These are phyloP conservation scores for Cossypha heuglini DNA, from an alignment of 2,797 vertebrate species.

Conservation along the genomic window DNA sequence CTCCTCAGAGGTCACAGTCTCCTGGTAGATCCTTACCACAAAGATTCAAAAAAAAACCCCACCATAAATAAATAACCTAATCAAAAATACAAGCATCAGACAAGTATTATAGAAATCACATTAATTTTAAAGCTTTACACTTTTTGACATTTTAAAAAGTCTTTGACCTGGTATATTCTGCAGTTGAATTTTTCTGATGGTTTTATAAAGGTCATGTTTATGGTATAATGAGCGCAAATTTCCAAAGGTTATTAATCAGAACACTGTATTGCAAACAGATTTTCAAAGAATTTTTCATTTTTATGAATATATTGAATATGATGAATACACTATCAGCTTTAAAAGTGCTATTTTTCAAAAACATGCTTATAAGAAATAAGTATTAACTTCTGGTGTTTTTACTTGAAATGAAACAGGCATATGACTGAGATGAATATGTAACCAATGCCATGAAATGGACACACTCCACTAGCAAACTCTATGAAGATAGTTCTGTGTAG, in stretches of 20 bases:
- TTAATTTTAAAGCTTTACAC: slow-evolving; percentile 62
- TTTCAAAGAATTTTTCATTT: slow-evolving; percentile 52
- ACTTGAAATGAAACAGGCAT: slow-evolving; percentile 16
- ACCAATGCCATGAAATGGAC: background rate
- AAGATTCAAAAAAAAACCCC: background rate
- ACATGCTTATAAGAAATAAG: slow-evolving; percentile 37
- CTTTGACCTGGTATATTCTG: slow-evolving; percentile 63
- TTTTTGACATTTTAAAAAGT: slow-evolving; percentile 71
- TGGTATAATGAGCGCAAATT: slow-evolving; percentile 72
- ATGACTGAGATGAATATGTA: slow-evolving; percentile 16
- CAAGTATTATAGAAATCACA: slow-evolving; percentile 43
- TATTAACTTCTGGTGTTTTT: slow-evolving; percentile 44
- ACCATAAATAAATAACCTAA: background rate
- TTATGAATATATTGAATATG: background rate
- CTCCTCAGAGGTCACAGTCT: background rate
- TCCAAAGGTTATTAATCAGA: slow-evolving; percentile 73
- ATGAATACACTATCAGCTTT: slow-evolving; percentile 44
- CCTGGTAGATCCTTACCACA: background rate
- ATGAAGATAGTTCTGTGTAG: background rate
- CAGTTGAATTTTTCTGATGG: slow-evolving; percentile 65
- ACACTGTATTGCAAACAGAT: slow-evolving; percentile 55
- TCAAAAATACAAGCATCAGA: background rate
- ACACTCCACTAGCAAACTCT: background rate
- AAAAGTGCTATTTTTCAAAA: slow-evolving; percentile 56
- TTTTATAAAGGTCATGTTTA: slow-evolving; percentile 76